Evolutionary conservation across 2,113 vertebrate genomes (phyloP).

Genomic region (Uropsilus gracilis): DNA sequence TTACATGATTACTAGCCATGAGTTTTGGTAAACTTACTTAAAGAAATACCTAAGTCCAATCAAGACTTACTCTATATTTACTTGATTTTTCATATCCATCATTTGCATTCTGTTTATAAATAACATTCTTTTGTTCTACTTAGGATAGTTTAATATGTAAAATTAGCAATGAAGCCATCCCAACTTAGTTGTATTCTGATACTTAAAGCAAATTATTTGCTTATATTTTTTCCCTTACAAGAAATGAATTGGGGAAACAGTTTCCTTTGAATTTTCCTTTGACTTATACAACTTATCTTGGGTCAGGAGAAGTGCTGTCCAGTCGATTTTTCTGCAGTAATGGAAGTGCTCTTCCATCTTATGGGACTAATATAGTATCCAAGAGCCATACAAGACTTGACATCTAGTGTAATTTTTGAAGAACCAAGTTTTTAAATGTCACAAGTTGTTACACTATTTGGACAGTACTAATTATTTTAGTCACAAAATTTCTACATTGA

Average conservation of each 20-base stretch:
- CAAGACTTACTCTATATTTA: constrained; percentile 38
- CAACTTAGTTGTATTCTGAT: not conserved
- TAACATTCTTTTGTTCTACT: constrained; percentile 28
- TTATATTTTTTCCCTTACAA: not conserved
- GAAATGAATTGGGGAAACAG: not conserved
- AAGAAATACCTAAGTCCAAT: constrained; percentile 35
- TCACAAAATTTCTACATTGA: not conserved
- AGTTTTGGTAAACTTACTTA: constrained; percentile 33
- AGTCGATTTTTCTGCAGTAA: not conserved
- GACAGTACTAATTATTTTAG: not conserved
- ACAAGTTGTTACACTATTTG: not conserved
- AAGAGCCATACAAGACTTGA: not conserved
- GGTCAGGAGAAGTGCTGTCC: not conserved
- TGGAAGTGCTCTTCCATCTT: not conserved
- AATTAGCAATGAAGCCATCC: not conserved
- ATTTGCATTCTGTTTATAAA: constrained; percentile 18
- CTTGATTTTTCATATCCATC: constrained; percentile 43
- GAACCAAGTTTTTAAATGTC: not conserved
- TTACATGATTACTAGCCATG: constrained; percentile 42
- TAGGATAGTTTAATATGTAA: constrained; percentile 12
- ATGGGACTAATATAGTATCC: not conserved
- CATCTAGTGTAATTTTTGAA: not conserved
- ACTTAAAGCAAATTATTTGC: not conserved
- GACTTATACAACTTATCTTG: not conserved
- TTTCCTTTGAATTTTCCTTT: not conserved